phyloP scores from a whole-genome alignment of 2,113 vertebrate species.

The Lasiurus cinereus region DNA sequence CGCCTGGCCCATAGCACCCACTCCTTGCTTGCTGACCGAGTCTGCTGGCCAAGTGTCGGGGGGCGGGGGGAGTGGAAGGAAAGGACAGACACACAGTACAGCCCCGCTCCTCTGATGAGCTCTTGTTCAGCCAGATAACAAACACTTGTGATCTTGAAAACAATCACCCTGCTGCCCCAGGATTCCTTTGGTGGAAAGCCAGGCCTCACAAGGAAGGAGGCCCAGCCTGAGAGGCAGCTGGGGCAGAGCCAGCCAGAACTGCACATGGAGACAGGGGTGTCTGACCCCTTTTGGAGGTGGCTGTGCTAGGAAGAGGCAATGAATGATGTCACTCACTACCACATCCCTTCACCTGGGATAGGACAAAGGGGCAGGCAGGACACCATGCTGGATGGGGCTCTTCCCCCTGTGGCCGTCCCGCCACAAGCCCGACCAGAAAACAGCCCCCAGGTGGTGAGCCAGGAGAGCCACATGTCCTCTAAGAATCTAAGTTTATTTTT shows the following conservation, averaged over 20 bases:
- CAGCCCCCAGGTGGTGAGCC: no score
- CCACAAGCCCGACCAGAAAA: no score
- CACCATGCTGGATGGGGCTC: not conserved
- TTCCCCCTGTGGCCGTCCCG: no score
- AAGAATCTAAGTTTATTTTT: not conserved
- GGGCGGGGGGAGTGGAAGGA: no score
- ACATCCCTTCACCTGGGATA: not conserved
- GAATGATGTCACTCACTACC: not conserved
- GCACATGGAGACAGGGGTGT: rapidly evolving
- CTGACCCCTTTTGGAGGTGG: rapidly evolving
- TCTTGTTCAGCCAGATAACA: not conserved
- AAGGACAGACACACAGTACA: not conserved
- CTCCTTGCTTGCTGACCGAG: no score
- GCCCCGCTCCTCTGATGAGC: not conserved
- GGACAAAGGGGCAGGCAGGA: not conserved
- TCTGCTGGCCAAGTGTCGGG: no score
- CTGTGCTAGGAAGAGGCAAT: not conserved
- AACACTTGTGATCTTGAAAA: not conserved
- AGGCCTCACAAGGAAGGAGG: not conserved
- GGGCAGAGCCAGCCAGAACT: not conserved
- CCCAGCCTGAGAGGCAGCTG: not conserved
- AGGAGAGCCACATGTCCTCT: no score
- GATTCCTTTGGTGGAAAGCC: not conserved
- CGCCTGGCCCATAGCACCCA: not conserved
- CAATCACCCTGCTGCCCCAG: rapidly evolving